A percentile compares a stretch with the other conserved stretches of the same genome.
phyloP scores from a whole-genome alignment of 2,113 vertebrate genomes.

The Anhinga anhinga region DNA sequence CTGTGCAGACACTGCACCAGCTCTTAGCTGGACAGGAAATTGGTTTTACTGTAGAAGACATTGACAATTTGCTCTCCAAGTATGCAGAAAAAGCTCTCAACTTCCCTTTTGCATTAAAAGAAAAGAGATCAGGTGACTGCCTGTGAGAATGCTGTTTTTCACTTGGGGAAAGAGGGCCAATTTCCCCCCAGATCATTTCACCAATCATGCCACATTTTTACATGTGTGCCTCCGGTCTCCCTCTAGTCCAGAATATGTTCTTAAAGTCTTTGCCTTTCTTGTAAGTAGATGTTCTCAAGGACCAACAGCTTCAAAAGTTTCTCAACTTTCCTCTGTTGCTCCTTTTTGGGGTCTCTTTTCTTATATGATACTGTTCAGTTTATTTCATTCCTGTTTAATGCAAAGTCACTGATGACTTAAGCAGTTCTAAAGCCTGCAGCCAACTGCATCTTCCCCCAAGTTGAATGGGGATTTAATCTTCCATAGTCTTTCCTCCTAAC shows the following conservation, averaged over 20 bases:
- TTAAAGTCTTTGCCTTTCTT: not conserved
- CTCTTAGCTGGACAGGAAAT: constrained; percentile 82
- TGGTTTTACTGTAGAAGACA: constrained; percentile 79
- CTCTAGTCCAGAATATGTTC: not conserved
- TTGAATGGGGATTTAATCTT: not conserved
- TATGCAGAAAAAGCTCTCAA: constrained; percentile 91
- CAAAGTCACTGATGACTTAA: not conserved
- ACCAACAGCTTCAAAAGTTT: not conserved
- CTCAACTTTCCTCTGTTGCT: not conserved
- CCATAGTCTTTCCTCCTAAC: not conserved
- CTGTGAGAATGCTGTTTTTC: not conserved
- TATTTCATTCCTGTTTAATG: not conserved
- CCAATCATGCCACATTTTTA: not conserved
- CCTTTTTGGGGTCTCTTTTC: not conserved
- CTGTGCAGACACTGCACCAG: constrained; percentile 81
- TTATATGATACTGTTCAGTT: not conserved
- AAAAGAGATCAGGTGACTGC: constrained; percentile 85
- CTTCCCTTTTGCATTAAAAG: constrained; percentile 86
- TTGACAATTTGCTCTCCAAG: constrained; percentile 85
- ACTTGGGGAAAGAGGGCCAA: not conserved
- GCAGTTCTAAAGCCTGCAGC: not conserved
- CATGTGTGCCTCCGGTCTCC: not conserved
- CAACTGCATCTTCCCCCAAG: not conserved
- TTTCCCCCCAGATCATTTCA: not conserved
- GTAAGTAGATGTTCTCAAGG: not conserved